phyloP scores from a whole-genome alignment of 2,797 vertebrate genomes.

The Gallinago solitaria region DNA sequence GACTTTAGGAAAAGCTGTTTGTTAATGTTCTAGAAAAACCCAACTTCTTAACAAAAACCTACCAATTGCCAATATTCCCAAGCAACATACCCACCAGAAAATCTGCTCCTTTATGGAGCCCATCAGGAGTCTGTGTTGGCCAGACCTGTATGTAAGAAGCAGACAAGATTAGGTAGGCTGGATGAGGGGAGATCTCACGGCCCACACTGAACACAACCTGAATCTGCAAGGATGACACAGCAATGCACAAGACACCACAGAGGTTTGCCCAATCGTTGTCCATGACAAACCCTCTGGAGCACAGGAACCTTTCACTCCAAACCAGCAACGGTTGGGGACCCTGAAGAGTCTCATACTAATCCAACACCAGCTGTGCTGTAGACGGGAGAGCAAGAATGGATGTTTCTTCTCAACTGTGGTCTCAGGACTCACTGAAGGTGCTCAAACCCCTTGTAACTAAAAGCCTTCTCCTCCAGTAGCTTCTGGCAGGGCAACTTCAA shows the following conservation, averaged over 20 bases:
- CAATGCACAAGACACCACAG: background rate
- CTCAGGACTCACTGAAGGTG: background rate
- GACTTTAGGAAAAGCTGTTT: background rate
- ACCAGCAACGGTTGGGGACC: rapidly evolving
- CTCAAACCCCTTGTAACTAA: background rate
- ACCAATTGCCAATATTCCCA: background rate
- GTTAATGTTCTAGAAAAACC: background rate
- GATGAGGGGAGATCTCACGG: background rate
- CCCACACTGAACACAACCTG: background rate
- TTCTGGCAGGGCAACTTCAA: background rate
- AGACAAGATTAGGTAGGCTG: background rate
- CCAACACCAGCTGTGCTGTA: background rate
- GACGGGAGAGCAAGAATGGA: background rate
- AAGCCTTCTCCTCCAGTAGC: background rate
- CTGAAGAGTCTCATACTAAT: background rate
- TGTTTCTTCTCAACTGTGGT: background rate
- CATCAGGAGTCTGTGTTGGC: background rate
- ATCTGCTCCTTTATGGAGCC: background rate
- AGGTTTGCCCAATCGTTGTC: rapidly evolving
- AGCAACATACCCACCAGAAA: background rate
- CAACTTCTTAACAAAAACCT: background rate
- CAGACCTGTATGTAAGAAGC: background rate
- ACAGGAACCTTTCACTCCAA: background rate
- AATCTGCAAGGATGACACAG: background rate
- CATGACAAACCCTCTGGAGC: background rate